A percentile compares a stretch with the other conserved stretches of the same genome.
Conservation (phyloP, 2,888 invertebrate species). For the Zaprionus obscuricornis region DNA sequence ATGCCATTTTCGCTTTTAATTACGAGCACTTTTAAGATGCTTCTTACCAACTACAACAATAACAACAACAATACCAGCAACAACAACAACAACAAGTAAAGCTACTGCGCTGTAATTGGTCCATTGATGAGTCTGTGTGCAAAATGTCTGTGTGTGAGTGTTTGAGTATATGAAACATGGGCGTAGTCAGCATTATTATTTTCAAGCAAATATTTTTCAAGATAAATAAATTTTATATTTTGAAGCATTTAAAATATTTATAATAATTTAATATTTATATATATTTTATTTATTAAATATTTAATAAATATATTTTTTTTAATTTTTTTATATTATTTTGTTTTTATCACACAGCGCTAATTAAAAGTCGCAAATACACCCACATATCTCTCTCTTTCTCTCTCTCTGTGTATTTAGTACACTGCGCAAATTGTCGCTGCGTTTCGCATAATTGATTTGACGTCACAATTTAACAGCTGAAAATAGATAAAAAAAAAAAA, state of each 20-base stretch:
- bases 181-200: not conserved
- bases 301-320: not conserved
- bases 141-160: not conserved
- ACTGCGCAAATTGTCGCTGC: slow-evolving; percentile 42
- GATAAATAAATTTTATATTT: no score
- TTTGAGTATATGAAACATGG: not conserved
- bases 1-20: slow-evolving; percentile 79
- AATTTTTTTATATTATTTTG: not conserved
- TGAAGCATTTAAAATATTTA: not conserved
- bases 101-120: slow-evolving; percentile 76
- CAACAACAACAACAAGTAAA: not conserved
- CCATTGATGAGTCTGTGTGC: slow-evolving; percentile 73
- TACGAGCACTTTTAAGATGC: slow-evolving; percentile 78
- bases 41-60: slow-evolving; percentile 65
- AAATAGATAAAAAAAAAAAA: no score
- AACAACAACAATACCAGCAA: slow-evolving; percentile 7
- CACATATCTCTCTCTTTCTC: no score
- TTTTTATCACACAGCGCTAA: no score
- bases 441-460: slow-evolving; percentile 36
- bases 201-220: no score
- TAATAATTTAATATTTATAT: no score
- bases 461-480: slow-evolving; percentile 35
- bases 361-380: no score
- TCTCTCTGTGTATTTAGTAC: slow-evolving; percentile 4
- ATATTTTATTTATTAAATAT: not conserved